Percentiles rank a stretch among this genome's conserved stretches.
These are phyloP conservation scores for Drosophila mulleri DNA, from an alignment of 2,888 invertebrate species.

Conservation along the genomic window DNA sequence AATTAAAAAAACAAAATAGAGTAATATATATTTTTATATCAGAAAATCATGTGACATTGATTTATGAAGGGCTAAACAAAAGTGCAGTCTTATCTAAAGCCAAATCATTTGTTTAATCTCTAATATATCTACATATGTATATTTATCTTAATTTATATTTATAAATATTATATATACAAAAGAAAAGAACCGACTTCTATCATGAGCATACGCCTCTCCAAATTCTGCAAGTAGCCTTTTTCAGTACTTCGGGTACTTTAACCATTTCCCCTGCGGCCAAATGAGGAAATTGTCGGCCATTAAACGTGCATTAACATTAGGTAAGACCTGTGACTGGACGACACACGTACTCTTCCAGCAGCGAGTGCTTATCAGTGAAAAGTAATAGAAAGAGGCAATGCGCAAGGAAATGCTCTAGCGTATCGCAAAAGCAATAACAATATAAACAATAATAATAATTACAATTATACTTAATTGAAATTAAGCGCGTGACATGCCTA, in stretches of 20 bases:
- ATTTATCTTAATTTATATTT: not conserved
- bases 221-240: constrained; percentile 2
- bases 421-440: constrained; percentile 20
- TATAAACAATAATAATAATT: constrained; percentile 17
- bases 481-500: constrained; percentile 22
- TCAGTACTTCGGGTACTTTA: not conserved
- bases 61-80: not conserved
- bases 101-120: not conserved
- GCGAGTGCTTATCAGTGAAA: constrained; percentile 26
- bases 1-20: not conserved
- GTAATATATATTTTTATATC: too few species aligned
- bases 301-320: constrained; percentile 14
- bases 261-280: constrained; percentile 5
- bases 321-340: not conserved
- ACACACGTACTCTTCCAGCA: not conserved
- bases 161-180: not conserved
- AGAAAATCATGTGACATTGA: not conserved
- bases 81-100: not conserved
- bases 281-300: constrained; percentile 11
- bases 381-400: not conserved
- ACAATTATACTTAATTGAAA: constrained; percentile 20
- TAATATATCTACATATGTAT: not conserved
- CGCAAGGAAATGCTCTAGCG: constrained; percentile 9
- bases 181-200: not conserved
- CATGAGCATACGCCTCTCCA: not conserved